phyloP scores from a whole-genome alignment of 1,140 invertebrate species.

The Heliconius congener region DNA sequence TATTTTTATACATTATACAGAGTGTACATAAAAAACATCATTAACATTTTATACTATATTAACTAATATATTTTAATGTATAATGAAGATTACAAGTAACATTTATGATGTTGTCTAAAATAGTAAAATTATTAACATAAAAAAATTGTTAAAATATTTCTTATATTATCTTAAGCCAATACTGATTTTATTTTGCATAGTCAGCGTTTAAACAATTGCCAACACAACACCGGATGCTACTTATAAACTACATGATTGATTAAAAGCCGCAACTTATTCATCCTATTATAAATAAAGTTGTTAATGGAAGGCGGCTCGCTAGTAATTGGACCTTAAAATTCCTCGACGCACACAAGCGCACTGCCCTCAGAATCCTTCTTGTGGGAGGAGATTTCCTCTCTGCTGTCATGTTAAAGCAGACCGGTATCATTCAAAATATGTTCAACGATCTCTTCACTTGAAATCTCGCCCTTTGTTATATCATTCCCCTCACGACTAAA shows the following conservation, averaged over 20 bases:
- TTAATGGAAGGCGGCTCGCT: constrained; percentile 67
- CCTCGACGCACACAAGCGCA: constrained; percentile 57
- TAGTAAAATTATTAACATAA: too few relatives aligned
- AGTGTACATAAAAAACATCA: too few relatives aligned
- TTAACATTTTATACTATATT: too few relatives aligned
- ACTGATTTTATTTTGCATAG: constrained; percentile 45
- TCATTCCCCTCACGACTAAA: constrained; percentile 7
- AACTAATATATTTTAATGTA: too few relatives aligned
- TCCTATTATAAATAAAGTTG: constrained; percentile 76
- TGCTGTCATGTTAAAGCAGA: constrained; percentile 42
- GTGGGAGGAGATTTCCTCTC: constrained; percentile 39
- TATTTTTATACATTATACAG: background rate
- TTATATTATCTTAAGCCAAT: background rate
- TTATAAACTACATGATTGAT: constrained; percentile 69
- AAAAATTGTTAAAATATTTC: too few relatives aligned
- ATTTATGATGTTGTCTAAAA: too few relatives aligned
- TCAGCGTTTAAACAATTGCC: constrained; percentile 62
- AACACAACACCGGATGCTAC: constrained; percentile 59
- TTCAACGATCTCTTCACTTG: constrained; percentile 34
- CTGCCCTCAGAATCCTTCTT: constrained; percentile 36
- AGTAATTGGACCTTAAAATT: constrained; percentile 74
- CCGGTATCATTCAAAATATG: constrained; percentile 51
- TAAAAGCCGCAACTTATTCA: constrained; percentile 76
- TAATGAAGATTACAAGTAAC: too few relatives aligned
- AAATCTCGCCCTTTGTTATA: constrained; percentile 20